Base-by-base conservation (phyloP, 2,113 vertebrate genomes). In the Osmerus mordax region DNA sequence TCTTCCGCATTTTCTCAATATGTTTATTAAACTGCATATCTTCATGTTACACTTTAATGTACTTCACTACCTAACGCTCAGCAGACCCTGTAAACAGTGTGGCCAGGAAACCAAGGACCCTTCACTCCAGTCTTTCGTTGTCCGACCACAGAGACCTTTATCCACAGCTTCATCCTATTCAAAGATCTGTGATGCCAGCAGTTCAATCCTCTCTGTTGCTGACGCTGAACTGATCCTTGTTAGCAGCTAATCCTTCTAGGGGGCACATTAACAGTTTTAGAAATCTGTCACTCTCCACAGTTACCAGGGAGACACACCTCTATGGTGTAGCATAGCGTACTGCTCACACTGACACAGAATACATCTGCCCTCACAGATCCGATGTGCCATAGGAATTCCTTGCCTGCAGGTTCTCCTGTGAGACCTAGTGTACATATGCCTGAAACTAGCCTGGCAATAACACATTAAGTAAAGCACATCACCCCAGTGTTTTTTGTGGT, bases 181-280 rank as follows among this genome's bases (percentile, higher is more conserved):
- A 8, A 62, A 5, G 23, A 15, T 32, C 28, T 28, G 14, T 18
- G n/a, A 29, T 25, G 15, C 13, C 65, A 58, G 72, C 60, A 21
- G 68, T 69, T 61, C 72, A 83, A 88, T 88, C 81, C 84, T 78
- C 60, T 66, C 67, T 89, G 88, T 80, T 52, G 87, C 90, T 91
- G 89, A 91, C 68, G 28, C 65, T 71, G 76, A 60, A 79, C 36
- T 88, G 86, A 85, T 87, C 70, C 85, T 84, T 5, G 13, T 87
- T 86, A 86, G 61, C 65, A 69, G 72, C 53, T 92, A 83, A 92
- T 91, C 89, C 88, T 68, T 52, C 53, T 75, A 71, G 15, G 81
- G 75, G 73, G 74, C 69, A 74, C 55, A 68, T 79, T 77, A 83
- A 76, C 77, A 76, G 78, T 75, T 82, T 86, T 87, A 79, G 76